Conservation (phyloP, 2,888 invertebrate species). For the Heliconius aoede region DNA sequence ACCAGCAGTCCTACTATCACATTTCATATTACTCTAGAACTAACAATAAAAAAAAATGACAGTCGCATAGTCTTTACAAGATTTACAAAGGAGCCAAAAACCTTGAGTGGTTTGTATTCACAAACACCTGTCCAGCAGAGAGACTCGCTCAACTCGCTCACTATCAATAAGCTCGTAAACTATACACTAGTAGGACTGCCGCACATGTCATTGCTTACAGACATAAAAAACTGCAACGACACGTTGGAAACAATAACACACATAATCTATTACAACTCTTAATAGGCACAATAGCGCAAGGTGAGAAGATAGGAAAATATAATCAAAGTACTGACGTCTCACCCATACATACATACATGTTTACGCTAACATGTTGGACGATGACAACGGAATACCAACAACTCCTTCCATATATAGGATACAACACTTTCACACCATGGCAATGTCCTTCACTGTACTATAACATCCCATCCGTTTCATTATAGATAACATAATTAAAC, state of each 20-base stretch:
- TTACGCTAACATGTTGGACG: slow-evolving; percentile 59
- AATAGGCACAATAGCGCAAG: slow-evolving; percentile 74
- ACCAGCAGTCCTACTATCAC: slow-evolving; percentile 75
- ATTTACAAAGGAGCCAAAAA: slow-evolving; percentile 50
- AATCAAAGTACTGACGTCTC: slow-evolving; percentile 64
- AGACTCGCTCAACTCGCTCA: slow-evolving; percentile 43
- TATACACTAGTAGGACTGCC: slow-evolving; percentile 69
- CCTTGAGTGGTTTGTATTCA: slow-evolving; percentile 47
- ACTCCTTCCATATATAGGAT: slow-evolving; percentile 81
- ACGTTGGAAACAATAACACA: slow-evolving; percentile 58
- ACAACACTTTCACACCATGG: slow-evolving; percentile 82
- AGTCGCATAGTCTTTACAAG: slow-evolving; percentile 67
- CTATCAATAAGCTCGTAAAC: slow-evolving; percentile 45
- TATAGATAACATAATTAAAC: slow-evolving; percentile 69
- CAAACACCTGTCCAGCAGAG: slow-evolving; percentile 61
- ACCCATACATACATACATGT: slow-evolving; percentile 5
- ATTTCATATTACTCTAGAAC: slow-evolving; percentile 66
- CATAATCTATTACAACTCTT: slow-evolving; percentile 68
- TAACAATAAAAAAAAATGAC: slow-evolving; percentile 67
- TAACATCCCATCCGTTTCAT: slow-evolving; percentile 68
- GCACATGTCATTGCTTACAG: slow-evolving; percentile 61
- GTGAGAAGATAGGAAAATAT: slow-evolving; percentile 77
- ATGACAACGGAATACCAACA: slow-evolving; percentile 75
- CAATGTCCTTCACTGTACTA: slow-evolving; percentile 74
- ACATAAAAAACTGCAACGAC: slow-evolving; percentile 69